Evolutionary conservation across 2,113 vertebrate genomes (phyloP).

Genomic region (Setophaga coronata): DNA sequence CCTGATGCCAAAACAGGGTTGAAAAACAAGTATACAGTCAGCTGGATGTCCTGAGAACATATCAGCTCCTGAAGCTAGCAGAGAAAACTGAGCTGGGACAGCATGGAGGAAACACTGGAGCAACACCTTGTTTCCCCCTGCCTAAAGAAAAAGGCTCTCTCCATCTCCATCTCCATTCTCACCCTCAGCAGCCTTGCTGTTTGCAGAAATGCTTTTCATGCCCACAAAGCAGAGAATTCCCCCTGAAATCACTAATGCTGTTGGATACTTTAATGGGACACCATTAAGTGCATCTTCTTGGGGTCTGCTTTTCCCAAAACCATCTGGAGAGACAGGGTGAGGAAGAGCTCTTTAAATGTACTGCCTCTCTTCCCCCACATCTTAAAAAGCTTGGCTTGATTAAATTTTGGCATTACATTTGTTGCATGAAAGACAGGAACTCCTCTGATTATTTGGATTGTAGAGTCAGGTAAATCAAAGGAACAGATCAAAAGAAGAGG

Average conservation of each 20-base stretch:
- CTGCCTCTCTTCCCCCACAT: neutral
- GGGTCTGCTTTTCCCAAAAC: neutral
- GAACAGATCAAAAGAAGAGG: conserved; percentile 62
- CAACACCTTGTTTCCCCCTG: neutral
- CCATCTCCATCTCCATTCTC: neutral
- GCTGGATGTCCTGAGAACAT: neutral
- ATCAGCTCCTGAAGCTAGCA: neutral
- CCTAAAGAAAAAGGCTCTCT: neutral
- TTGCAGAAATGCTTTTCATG: neutral
- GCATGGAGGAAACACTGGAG: rapidly evolving
- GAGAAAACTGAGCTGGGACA: neutral
- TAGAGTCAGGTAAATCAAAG: conserved; percentile 68
- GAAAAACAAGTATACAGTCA: conserved; percentile 40
- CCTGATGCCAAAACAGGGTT: conserved; percentile 5
- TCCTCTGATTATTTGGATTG: conserved; percentile 55
- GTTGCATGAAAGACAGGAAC: conserved; percentile 63
- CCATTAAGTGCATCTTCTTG: neutral
- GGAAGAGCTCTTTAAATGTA: neutral
- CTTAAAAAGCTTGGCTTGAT: conserved; percentile 59
- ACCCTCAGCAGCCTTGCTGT: neutral
- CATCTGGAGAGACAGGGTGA: neutral
- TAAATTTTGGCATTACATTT: conserved; percentile 60
- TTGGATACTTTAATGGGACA: neutral
- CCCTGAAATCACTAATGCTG: neutral
- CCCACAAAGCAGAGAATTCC: neutral